Evolutionary conservation across 1,140 invertebrate genomes (phyloP).

Genomic region (Hycleus phaleratus): DNA sequence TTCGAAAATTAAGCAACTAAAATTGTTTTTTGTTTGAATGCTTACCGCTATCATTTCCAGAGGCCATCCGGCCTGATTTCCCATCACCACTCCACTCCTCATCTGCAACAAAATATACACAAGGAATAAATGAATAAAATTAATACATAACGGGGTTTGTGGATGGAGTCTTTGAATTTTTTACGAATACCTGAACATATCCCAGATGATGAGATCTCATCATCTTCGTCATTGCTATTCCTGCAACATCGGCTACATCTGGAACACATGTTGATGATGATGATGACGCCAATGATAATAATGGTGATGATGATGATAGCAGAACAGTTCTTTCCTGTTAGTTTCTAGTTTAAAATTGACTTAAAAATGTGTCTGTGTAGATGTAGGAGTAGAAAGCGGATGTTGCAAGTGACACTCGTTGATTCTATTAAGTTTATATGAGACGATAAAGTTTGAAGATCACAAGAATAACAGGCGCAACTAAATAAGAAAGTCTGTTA

Average conservation of each 20-base stretch:
- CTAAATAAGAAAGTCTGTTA: no score
- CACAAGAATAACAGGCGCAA: no score
- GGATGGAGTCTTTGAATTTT: not conserved
- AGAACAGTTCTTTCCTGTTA: no score
- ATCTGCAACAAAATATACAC: slow-evolving; percentile 36
- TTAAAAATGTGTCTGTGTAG: no score
- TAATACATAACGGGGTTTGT: not conserved
- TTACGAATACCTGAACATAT: slow-evolving; percentile 32
- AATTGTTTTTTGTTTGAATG: not conserved
- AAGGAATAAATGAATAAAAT: not conserved
- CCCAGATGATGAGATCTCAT: slow-evolving; percentile 27
- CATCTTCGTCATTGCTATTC: slow-evolving; percentile 34
- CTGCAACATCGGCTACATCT: slow-evolving; percentile 36
- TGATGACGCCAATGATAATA: no score
- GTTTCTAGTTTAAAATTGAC: no score
- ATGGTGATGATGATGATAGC: no score
- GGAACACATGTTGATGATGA: slow-evolving; percentile 32
- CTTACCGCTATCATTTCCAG: slow-evolving; percentile 41
- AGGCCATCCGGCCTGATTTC: slow-evolving; percentile 37
- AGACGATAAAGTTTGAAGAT: no score
- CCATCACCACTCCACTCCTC: slow-evolving; percentile 45
- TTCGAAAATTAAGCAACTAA: no score
- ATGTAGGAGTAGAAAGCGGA: no score
- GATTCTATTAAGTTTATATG: no score
- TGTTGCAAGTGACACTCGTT: no score